Conservation (phyloP, 1,140 invertebrate genomes). For the Camponotus pennsylvanicus region DNA sequence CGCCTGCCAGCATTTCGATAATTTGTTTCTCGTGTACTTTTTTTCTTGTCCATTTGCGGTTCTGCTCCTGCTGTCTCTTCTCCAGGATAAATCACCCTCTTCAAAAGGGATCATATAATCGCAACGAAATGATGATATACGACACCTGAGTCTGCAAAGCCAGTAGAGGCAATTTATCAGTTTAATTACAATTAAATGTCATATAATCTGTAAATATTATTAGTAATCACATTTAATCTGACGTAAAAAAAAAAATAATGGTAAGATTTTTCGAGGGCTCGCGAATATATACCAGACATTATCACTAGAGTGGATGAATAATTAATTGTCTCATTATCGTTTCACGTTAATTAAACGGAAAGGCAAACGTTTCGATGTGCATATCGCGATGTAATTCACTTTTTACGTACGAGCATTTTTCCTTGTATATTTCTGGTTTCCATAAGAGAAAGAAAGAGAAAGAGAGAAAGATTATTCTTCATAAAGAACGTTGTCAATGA, state of each 20-base stretch:
- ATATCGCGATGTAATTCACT: not conserved
- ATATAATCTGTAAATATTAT: not conserved
- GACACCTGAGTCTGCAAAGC: not conserved
- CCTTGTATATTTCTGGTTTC: not conserved
- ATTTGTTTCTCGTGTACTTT: conserved; percentile 32
- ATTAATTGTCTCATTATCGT: conserved; percentile 13
- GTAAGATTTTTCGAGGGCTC: not conserved
- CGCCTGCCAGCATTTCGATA: conserved; percentile 7
- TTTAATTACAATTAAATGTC: not conserved
- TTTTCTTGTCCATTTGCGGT: conserved; percentile 14
- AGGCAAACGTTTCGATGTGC: conserved; percentile 2
- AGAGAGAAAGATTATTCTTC: too few relatives aligned
- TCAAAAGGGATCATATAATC: not conserved
- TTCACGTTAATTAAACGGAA: not conserved
- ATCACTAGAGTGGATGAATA: not conserved
- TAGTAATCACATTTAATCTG: not conserved
- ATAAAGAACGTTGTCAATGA: not conserved
- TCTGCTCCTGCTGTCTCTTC: not conserved
- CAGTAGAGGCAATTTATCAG: not conserved
- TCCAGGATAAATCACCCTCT: conserved; percentile 26
- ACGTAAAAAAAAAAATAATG: not conserved
- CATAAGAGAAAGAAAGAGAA: too few relatives aligned
- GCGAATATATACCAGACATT: not conserved
- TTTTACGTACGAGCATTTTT: not conserved
- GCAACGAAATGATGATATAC: conserved; percentile 25